Conservation (phyloP, 2,113 vertebrate species). For the Pheucticus melanocephalus region DNA sequence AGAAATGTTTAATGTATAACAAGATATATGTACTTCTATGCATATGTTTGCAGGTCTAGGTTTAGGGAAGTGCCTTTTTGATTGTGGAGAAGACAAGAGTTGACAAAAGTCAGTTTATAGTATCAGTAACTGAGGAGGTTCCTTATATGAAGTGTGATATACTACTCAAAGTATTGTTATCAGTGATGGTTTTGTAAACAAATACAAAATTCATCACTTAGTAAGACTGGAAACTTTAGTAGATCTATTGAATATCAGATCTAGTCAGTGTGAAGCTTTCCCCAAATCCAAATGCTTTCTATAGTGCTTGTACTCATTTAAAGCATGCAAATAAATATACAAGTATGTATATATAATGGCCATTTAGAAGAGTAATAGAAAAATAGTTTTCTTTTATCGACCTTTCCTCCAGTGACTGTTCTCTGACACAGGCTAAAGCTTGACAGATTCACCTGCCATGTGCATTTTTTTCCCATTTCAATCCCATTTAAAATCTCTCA, state of each 20-base stretch:
- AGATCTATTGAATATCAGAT: neutral
- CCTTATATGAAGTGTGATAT: neutral
- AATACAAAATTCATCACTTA: neutral
- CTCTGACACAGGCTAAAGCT: neutral
- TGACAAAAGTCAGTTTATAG: neutral
- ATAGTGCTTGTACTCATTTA: neutral
- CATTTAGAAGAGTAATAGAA: neutral
- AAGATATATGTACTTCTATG: neutral
- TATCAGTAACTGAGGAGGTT: neutral
- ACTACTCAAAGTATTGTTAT: fast-evolving
- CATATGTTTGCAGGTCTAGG: neutral
- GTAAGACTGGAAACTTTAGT: neutral
- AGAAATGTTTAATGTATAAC: neutral
- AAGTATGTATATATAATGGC: neutral
- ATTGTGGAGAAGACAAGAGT: neutral
- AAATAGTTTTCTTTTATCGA: neutral
- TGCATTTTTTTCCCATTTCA: neutral
- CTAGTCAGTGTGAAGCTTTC: neutral
- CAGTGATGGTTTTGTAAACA: neutral
- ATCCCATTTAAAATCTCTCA: neutral
- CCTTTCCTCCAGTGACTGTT: neutral
- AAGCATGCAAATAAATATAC: neutral
- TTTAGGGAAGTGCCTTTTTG: neutral
- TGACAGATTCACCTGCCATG: neutral
- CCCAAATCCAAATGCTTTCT: neutral